Evolutionary conservation across 2,888 invertebrate genomes (phyloP), one percentile per base, ranked within the genome.

Genomic region (Drosophila pseudotalamancana): DNA sequence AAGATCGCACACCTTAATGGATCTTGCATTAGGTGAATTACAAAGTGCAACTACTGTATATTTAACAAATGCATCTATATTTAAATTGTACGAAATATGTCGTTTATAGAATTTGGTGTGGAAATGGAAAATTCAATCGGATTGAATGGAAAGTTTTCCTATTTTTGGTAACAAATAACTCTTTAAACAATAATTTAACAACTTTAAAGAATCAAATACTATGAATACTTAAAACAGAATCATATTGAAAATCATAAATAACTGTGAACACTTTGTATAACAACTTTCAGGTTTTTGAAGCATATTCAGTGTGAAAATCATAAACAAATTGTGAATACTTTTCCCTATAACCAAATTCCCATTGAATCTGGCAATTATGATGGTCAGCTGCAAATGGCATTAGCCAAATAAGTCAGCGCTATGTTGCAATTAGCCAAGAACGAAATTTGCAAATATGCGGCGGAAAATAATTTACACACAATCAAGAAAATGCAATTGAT

Each of bases 391-490:
- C 69, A 54, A 60, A 43, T 73, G 49, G 65, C 62, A 43, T 43
- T 43, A 50, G 54, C 39, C 54, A 60, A 78, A 81, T 60, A 60
- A n/a, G 54, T 49, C 69, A 54, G 53, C 81, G 53, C 19, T 37
- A 53, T 45, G 54, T 18, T 61, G 83, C 77, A 83, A 80, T 80
- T 83, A 80, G 77, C 67, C 69, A 62, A 45, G 54, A n/a, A 37
- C 31, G 54, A 59, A 48, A 70, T 63, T 63, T 56, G 45, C 48
- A 65, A 25, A 25, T 25, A 29, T 76, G 69, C 54, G 43, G 59
- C 49, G 57, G 59, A 81, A 81, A 81, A 77, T 77, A 75, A 83
- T 81, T 83, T 40, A 62, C 59, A 68, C 45, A 54, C 45, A 48
- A 62, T 50, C 54, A 39, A 16, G 25, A 16, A 77, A 74, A n/a